Base-by-base conservation (phyloP, 1,140 invertebrate genomes). In the Brachionus calyciflorus region DNA sequence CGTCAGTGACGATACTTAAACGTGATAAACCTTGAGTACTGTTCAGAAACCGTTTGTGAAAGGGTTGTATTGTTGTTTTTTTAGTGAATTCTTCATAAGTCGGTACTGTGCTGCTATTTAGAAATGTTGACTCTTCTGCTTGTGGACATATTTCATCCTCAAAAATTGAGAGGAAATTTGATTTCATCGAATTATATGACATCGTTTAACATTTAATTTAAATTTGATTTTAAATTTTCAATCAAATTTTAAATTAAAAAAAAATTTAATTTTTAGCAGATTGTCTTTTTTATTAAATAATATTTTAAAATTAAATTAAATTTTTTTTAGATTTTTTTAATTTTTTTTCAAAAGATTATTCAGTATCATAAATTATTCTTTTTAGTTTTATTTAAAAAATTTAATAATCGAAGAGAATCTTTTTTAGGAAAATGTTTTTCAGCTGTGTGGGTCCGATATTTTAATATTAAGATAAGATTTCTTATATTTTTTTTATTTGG, bases 81-180 rank as follows among this genome's bases (percentile, higher is more conserved):
- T 49, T 73, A 3, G 51, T 49, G 51, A 73, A 73, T 55, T 73
- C 69, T 37, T 73, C 69, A 41, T 73, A 73, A 26, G 69, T 73
- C 10, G 69, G 69, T 19, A 73, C 69, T n/a, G 69, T 73, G 24
- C 69, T 73, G 26, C 51, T 73, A 41, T 73, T 73, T 33, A 73
- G 51, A 51, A 73, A 73, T 30, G 51, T 73, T 4, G 69, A 51
- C 7, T 73, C 69, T 41, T 73, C 60, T 2, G 9, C 2, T 24
- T 26, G 26, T 3, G 60, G 33, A 24, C 7, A 4, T 12, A 24
- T 28, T 12, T 65, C 60, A 24, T 65, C 60, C 4, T 65, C 60
- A 65, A 65, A 44, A 12, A 65, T 37, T 14, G 33, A 24, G 4
- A 65, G 12, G 6, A 65, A 65, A 24, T 65, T 65, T 26, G 60